Evolutionary conservation across 2,888 invertebrate species (phyloP).

Genomic region (Cabera pusaria): DNA sequence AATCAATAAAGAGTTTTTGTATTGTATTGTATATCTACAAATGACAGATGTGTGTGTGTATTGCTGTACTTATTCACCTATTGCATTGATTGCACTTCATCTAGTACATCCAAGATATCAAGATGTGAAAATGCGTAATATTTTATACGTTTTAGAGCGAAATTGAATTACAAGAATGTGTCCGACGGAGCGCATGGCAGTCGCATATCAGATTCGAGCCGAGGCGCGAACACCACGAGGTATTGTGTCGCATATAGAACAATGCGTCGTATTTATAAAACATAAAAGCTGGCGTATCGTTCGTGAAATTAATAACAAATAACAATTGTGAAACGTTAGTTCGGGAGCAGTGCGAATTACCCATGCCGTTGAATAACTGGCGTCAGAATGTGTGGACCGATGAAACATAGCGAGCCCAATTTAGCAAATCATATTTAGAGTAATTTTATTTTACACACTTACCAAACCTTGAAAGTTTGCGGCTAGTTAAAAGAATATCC

Average conservation of each 20-base stretch:
- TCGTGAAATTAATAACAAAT: slow-evolving; percentile 84
- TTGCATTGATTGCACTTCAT: too few species aligned
- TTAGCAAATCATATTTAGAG: background rate
- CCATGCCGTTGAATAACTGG: slow-evolving; percentile 67
- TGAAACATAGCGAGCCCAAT: slow-evolving; percentile 10
- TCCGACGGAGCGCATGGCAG: slow-evolving; percentile 54
- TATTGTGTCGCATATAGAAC: slow-evolving; percentile 81
- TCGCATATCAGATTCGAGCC: slow-evolving; percentile 70
- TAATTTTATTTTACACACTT: too few species aligned
- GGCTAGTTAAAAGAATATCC: too few species aligned
- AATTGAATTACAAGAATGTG: slow-evolving; percentile 54
- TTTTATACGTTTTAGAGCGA: slow-evolving; percentile 19
- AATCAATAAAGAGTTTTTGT: too few species aligned
- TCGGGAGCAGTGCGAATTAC: slow-evolving; percentile 78
- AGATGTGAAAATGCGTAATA: slow-evolving; percentile 18
- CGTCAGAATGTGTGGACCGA: slow-evolving; percentile 39
- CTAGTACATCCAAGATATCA: too few species aligned
- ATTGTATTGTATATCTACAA: too few species aligned
- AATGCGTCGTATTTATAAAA: slow-evolving; percentile 83
- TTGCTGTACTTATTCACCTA: too few species aligned
- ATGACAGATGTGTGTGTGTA: too few species aligned
- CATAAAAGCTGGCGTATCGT: slow-evolving; percentile 81
- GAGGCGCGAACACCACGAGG: slow-evolving; percentile 65
- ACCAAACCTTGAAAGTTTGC: too few species aligned
- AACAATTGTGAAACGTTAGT: slow-evolving; percentile 82